Percentiles rank a stretch among this genome's conserved stretches.
These are phyloP conservation scores for Danio aesculapii DNA, from an alignment of 2,797 vertebrate species.

Conservation along the genomic window DNA sequence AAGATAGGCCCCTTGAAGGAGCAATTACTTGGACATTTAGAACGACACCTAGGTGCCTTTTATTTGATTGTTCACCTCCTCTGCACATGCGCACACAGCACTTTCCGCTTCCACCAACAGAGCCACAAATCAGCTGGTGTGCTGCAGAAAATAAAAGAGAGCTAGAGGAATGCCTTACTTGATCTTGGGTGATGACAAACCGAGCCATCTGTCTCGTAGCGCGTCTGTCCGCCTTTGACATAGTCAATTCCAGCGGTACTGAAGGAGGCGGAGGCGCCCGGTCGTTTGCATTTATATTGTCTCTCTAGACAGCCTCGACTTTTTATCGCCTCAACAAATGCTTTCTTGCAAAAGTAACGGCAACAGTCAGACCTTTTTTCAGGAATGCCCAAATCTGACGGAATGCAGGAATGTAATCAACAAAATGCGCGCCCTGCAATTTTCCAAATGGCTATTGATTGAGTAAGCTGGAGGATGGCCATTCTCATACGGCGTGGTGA, in stretches of 20 bases:
- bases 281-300: slow-evolving; percentile 64
- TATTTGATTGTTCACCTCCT: slow-evolving; percentile 65
- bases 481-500: slow-evolving; percentile 48
- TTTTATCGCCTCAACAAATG: slow-evolving; percentile 50
- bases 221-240: slow-evolving; percentile 62
- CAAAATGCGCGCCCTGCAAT: slow-evolving; percentile 50
- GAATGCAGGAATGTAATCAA: slow-evolving; percentile 53
- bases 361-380: slow-evolving; percentile 32
- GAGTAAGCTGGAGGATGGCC: slow-evolving; percentile 52
- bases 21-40: slow-evolving; percentile 75
- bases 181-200: slow-evolving; percentile 71
- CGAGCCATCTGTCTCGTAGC: slow-evolving; percentile 72
- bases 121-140: slow-evolving; percentile 67
- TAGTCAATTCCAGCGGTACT: slow-evolving; percentile 58
- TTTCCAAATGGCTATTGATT: slow-evolving; percentile 67
- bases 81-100: slow-evolving; percentile 55
- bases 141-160: slow-evolving; percentile 8
- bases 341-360: slow-evolving; percentile 44
- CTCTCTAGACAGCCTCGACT: slow-evolving; percentile 33
- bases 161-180: slow-evolving; percentile 56
- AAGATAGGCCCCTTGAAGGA: slow-evolving; percentile 68
- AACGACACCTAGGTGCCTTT: slow-evolving; percentile 70
- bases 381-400: slow-evolving; percentile 37
- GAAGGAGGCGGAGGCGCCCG: slow-evolving; percentile 58
- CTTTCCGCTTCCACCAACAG: slow-evolving; percentile 62